Evolutionary conservation across 2,888 invertebrate genomes (phyloP).

Genomic region (Noctua pronuba): DNA sequence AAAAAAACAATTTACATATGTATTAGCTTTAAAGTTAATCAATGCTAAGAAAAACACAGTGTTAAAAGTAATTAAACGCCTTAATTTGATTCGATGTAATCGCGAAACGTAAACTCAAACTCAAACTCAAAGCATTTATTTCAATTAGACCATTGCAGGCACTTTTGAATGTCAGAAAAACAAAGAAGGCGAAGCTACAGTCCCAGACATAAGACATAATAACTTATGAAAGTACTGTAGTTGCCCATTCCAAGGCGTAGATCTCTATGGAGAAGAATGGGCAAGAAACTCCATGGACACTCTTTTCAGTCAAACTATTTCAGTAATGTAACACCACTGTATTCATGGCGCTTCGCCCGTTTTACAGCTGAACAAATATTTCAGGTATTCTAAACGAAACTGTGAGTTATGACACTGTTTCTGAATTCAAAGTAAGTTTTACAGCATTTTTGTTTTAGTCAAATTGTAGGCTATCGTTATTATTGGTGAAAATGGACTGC

Average conservation of each 20-base stretch:
- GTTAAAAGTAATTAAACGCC: conserved; percentile 18
- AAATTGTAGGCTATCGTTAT: not conserved
- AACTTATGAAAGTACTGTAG: too few relatives aligned
- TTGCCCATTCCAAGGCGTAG: too few relatives aligned
- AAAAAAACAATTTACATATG: too few relatives aligned
- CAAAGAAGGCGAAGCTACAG: too few relatives aligned
- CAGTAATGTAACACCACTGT: conserved; percentile 11
- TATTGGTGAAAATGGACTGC: not conserved
- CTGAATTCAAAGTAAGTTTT: conserved; percentile 6
- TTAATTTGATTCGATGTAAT: conserved; percentile 14
- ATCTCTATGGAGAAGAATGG: too few relatives aligned
- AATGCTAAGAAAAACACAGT: not conserved
- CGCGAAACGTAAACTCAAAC: conserved; percentile 7
- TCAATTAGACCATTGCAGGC: too few relatives aligned
- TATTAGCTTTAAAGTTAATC: conserved; percentile 17
- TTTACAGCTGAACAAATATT: conserved; percentile 50
- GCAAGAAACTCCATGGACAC: too few relatives aligned
- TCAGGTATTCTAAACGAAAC: conserved; percentile 41
- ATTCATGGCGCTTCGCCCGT: not conserved
- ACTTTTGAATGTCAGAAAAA: too few relatives aligned
- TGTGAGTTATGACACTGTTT: conserved; percentile 32
- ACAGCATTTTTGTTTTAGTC: not conserved
- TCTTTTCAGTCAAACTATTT: too few relatives aligned
- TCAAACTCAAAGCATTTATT: too few relatives aligned
- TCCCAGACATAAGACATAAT: too few relatives aligned